Conservation (phyloP, 2,888 invertebrate species). For the Ochlodes sylvanus region DNA sequence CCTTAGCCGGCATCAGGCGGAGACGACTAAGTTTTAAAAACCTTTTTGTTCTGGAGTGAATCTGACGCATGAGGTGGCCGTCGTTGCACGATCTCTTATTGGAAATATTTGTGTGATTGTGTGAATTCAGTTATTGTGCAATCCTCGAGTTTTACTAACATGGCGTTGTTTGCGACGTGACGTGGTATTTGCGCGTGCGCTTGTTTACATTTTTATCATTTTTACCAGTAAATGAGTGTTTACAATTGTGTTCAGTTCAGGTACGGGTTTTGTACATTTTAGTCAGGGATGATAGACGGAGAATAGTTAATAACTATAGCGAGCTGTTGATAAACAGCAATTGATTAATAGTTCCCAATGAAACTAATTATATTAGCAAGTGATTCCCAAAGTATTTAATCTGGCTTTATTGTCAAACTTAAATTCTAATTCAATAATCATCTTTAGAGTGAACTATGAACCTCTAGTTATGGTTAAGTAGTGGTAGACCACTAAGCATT, state of each 20-base stretch:
- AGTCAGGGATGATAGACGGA: no score
- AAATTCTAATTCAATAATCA: no score
- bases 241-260: neutral
- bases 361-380: no score
- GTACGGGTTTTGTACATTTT: no score
- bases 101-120: slow-evolving; percentile 8
- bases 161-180: slow-evolving; percentile 22
- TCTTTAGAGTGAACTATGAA: no score
- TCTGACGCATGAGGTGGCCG: neutral
- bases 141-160: slow-evolving; percentile 19
- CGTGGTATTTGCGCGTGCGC: neutral
- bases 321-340: no score
- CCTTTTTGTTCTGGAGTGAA: neutral
- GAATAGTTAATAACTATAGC: no score
- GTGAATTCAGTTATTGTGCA: slow-evolving; percentile 19
- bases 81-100: neutral
- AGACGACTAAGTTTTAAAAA: neutral
- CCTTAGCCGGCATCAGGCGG: neutral
- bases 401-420: no score
- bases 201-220: slow-evolving; percentile 38
- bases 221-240: slow-evolving; percentile 30
- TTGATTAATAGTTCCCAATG: no score
- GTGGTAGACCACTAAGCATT: no score
- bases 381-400: no score
- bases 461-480: no score